Evolutionary conservation across 2,888 invertebrate species (phyloP).

Genomic region (Polydrusus cervinus): DNA sequence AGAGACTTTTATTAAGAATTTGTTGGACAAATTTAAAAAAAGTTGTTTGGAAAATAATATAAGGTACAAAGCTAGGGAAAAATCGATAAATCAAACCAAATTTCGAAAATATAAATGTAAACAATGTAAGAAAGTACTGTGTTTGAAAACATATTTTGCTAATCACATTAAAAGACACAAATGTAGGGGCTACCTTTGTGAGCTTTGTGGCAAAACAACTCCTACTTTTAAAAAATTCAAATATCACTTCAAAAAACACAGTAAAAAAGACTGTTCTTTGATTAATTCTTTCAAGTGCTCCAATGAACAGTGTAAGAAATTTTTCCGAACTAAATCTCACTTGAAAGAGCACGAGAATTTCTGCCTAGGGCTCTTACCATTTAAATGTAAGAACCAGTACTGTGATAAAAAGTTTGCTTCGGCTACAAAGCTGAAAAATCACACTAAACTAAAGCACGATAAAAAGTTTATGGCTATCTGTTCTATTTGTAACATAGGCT

Average conservation of each 20-base stretch:
- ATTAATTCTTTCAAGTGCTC: slow-evolving; percentile 63
- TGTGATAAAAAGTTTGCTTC: slow-evolving; percentile 69
- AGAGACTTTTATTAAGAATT: slow-evolving; percentile 63
- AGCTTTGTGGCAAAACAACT: slow-evolving; percentile 63
- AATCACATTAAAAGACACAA: slow-evolving; percentile 65
- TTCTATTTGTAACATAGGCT: slow-evolving; percentile 69
- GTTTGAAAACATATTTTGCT: slow-evolving; percentile 61
- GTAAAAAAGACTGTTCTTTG: slow-evolving; percentile 20
- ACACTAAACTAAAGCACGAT: slow-evolving; percentile 68
- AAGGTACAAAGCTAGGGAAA: slow-evolving; percentile 28
- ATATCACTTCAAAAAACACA: slow-evolving; percentile 51
- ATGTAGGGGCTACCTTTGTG: slow-evolving; percentile 64
- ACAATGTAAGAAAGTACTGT: slow-evolving; percentile 65
- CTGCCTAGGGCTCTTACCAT: slow-evolving; percentile 66
- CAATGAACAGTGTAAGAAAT: slow-evolving; percentile 65
- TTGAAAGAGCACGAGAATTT: slow-evolving; percentile 67
- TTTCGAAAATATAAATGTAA: slow-evolving; percentile 63
- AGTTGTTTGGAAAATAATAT: slow-evolving; percentile 60
- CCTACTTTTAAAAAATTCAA: slow-evolving; percentile 58
- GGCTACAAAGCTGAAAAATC: slow-evolving; percentile 67
- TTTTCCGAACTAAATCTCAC: slow-evolving; percentile 66
- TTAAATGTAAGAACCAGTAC: slow-evolving; percentile 62
- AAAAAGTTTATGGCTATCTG: slow-evolving; percentile 69
- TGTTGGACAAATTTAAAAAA: slow-evolving; percentile 64
- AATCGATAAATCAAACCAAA: slow-evolving; percentile 39